phyloP scores from a whole-genome alignment of 2,797 vertebrate species.

The Rhinichthys osculus region DNA sequence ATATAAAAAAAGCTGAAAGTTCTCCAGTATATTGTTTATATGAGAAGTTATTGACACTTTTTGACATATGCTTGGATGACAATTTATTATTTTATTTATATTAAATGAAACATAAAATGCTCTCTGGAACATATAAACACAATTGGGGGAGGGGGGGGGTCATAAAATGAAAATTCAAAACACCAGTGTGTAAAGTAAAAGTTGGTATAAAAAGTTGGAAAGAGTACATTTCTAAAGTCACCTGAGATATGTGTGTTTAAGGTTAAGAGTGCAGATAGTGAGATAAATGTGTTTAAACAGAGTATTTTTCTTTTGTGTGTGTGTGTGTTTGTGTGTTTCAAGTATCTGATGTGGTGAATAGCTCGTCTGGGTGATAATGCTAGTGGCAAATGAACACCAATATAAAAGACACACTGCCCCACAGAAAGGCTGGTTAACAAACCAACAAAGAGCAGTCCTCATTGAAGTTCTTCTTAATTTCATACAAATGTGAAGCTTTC shows the following conservation, averaged over 20 bases:
- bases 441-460: neutral
- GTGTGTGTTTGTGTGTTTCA: no score
- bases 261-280: neutral
- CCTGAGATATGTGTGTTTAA: neutral
- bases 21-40: neutral
- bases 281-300: constrained; percentile 8
- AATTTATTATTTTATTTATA: no score
- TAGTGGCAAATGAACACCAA: constrained; percentile 1
- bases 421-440: neutral
- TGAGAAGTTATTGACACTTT: neutral
- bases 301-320: neutral
- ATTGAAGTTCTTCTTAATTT: neutral
- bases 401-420: neutral
- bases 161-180: neutral
- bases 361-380: neutral
- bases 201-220: no score
- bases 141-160: no score
- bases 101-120: neutral
- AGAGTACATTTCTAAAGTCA: neutral
- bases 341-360: neutral
- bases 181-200: neutral
- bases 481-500: neutral
- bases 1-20: no score
- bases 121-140: no score
- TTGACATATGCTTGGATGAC: neutral